Conservation (phyloP, 2,797 vertebrate species). For the Paramormyrops hopkinsi region DNA sequence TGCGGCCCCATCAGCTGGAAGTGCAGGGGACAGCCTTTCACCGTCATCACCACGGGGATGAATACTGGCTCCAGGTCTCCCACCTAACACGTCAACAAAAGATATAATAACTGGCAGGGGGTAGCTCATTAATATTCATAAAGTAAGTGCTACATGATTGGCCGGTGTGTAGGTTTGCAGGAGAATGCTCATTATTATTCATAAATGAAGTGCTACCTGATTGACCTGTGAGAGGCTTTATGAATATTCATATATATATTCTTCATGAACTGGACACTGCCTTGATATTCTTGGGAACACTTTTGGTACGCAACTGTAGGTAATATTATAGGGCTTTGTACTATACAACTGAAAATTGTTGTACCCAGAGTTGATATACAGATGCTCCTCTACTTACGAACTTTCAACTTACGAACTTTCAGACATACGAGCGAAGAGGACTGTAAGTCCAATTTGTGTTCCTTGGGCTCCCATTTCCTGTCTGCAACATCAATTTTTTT, state of each 20-base stretch:
- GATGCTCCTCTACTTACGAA: too few relatives aligned
- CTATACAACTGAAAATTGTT: background rate
- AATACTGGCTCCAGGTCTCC: slow-evolving; percentile 61
- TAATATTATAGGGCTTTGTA: background rate
- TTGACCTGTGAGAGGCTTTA: background rate
- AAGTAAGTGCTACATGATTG: background rate
- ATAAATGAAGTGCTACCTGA: background rate
- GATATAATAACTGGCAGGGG: background rate
- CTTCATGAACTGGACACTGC: too few relatives aligned
- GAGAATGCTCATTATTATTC: background rate
- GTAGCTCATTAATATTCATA: background rate
- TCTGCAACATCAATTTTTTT: too few relatives aligned
- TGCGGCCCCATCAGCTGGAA: slow-evolving; percentile 71
- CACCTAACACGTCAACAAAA: slow-evolving; percentile 57
- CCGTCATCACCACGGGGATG: slow-evolving; percentile 74
- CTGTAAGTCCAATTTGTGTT: too few relatives aligned
- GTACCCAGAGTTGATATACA: background rate
- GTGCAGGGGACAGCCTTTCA: slow-evolving; percentile 83
- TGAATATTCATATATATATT: background rate
- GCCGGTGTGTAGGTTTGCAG: background rate
- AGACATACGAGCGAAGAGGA: background rate
- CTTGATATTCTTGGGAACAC: too few relatives aligned
- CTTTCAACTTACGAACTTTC: background rate
- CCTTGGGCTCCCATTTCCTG: background rate
- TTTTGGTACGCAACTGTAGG: background rate